Evolutionary conservation across 1,140 invertebrate species (phyloP).

Genomic region (Psix sp.): DNA sequence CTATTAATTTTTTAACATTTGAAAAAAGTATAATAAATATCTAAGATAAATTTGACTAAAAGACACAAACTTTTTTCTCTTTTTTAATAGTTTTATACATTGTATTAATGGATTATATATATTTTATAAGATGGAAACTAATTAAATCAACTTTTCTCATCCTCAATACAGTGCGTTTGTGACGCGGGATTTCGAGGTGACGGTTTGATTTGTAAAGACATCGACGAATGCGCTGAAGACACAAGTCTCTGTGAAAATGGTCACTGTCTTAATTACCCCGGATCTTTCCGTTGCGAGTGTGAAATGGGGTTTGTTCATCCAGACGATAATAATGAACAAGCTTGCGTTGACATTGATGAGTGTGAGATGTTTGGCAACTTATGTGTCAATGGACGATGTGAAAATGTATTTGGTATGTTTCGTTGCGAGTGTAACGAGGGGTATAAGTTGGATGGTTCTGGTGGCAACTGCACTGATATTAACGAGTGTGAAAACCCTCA

Average conservation of each 20-base stretch:
- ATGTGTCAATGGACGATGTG: constrained; percentile 90
- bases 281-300: constrained; percentile 91
- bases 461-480: constrained; percentile 87
- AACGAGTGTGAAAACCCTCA: constrained; percentile 88
- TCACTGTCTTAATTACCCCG: constrained; percentile 89
- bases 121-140: neutral
- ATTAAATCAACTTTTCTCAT: neutral
- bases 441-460: constrained; percentile 86
- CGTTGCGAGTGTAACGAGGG: constrained; percentile 90
- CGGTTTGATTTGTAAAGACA: constrained; percentile 83
- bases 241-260: constrained; percentile 86
- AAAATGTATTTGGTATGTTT: constrained; percentile 93
- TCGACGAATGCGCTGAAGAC: constrained; percentile 91
- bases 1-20: neutral
- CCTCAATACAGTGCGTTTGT: constrained; percentile 81
- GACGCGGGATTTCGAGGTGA: constrained; percentile 91
- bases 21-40: no score
- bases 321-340: constrained; percentile 81
- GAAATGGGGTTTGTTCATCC: constrained; percentile 89
- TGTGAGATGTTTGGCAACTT: constrained; percentile 92
- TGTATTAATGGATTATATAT: neutral
- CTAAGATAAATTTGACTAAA: no score
- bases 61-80: no score
- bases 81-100: no score
- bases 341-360: constrained; percentile 93